Base-by-base conservation (phyloP, 2,797 vertebrate species). In the Acrossocheilus wenchowensis region DNA sequence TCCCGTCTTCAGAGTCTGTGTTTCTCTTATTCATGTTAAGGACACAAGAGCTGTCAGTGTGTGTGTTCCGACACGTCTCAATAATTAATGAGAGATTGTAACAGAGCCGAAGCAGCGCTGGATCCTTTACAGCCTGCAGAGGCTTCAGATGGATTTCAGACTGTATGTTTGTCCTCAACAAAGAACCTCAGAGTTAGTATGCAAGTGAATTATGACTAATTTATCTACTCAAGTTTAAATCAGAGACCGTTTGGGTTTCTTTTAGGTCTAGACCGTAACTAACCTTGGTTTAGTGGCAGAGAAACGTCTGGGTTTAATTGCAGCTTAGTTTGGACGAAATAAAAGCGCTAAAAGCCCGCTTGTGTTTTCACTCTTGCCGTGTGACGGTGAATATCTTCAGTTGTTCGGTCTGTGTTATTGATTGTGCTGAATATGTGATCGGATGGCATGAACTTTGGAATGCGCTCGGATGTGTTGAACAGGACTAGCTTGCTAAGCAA, bases 21-120 rank as follows among this genome's bases (percentile, higher is more conserved):
- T 90, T 90, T 94, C 89, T 94, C 91, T 95, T 94, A 93, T 94
- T 95, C 88, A 95, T 95, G 94, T 72, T 6, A 45, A 41, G 91
- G 94, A 95, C 94, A 96, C 92, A 90, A 89, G 94, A 96, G 94
- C 95, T 95, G 94, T 95, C 93, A 93, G 90, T 92, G 91, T 89
- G 87, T 91, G 91, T 95, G 94, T 95, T 95, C 92, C 90, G 66
- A 90, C 92, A 87, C 90, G 92, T 92, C 90, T 95, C 92, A 95
- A 96, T 96, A 95, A 95, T 92, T 96, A 93, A 95, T 95, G 94
- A 95, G 94, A 83, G 91, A 91, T 86, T 89, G 93, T 94, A 94
- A 95, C 92, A 2, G 93, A 92, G 93, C 92, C 64, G 81, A 87
- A 83, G 66, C 77, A 26, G 87, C 54, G 85, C 92, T 90, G 93